Conservation (phyloP, 2,888 invertebrate species). For the Lymantria dispar region DNA sequence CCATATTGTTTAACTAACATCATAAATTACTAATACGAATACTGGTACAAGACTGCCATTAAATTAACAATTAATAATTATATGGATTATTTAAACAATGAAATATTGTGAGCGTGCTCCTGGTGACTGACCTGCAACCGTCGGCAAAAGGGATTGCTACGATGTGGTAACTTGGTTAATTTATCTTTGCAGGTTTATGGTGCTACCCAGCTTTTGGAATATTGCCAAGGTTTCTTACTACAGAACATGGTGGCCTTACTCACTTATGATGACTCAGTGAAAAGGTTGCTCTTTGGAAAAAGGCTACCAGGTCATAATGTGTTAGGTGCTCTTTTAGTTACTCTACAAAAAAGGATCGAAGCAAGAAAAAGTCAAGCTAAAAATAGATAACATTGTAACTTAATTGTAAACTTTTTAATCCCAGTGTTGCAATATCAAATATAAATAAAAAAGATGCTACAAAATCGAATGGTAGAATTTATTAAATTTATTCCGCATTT, state of each 20-base stretch:
- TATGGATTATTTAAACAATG: too few species aligned
- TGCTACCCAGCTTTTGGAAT: constrained; percentile 92
- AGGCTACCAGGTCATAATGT: constrained; percentile 95
- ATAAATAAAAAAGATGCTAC: background rate
- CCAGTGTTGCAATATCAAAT: background rate
- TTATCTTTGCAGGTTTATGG: constrained; percentile 87
- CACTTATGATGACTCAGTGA: constrained; percentile 95
- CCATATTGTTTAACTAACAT: too few species aligned
- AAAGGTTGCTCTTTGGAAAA: constrained; percentile 93
- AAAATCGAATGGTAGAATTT: background rate
- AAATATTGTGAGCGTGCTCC: too few species aligned
- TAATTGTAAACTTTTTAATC: background rate
- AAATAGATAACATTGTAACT: constrained; percentile 55
- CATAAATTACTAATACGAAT: too few species aligned
- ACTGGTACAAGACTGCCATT: too few species aligned
- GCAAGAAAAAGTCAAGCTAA: constrained; percentile 78
- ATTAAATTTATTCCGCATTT: constrained; percentile 3
- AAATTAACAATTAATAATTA: too few species aligned
- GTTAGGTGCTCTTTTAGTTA: constrained; percentile 89
- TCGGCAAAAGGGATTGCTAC: too few species aligned
- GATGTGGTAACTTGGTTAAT: too few species aligned
- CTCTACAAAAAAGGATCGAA: constrained; percentile 91
- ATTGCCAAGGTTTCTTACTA: constrained; percentile 94
- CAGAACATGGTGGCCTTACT: constrained; percentile 97
- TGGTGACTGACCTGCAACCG: too few species aligned